phyloP scores from a whole-genome alignment of 2,113 vertebrate species.

The Labrus mixtus region DNA sequence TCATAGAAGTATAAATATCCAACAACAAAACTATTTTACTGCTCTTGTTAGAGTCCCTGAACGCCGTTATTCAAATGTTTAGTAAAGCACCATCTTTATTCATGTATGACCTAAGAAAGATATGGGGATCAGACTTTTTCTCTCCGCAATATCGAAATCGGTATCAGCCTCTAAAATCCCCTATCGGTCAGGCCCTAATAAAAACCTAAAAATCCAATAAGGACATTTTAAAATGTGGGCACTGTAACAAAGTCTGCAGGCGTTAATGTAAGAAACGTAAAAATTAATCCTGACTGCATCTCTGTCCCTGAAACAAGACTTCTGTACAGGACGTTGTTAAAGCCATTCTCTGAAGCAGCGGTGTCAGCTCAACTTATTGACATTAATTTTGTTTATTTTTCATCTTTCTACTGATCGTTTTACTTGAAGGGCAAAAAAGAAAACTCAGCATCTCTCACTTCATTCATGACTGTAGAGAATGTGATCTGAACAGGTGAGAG shows the following conservation, averaged over 20 bases:
- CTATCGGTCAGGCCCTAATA: too few relatives aligned
- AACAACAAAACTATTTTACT: too few relatives aligned
- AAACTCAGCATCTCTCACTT: conserved; percentile 10
- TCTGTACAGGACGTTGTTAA: conserved; percentile 15
- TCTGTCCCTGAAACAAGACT: neutral
- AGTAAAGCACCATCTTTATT: too few relatives aligned
- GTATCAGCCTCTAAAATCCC: too few relatives aligned
- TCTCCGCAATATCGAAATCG: too few relatives aligned
- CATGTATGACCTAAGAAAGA: too few relatives aligned
- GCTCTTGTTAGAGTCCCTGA: neutral
- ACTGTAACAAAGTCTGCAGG: too few relatives aligned
- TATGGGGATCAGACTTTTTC: too few relatives aligned
- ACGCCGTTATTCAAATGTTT: neutral
- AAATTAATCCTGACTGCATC: neutral
- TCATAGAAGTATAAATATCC: too few relatives aligned
- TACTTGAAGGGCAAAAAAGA: conserved; percentile 7
- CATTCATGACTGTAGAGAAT: conserved; percentile 32
- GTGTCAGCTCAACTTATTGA: neutral
- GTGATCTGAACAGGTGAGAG: conserved; percentile 34
- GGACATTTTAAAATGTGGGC: too few relatives aligned
- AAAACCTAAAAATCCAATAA: too few relatives aligned
- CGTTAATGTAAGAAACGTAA: neutral
- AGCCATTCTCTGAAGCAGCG: conserved; percentile 12
- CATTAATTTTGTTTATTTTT: neutral
- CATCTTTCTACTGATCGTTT: conserved; percentile 30